Percentiles rank a stretch among this genome's conserved stretches.
Evolutionary conservation across 1,140 invertebrate species (phyloP).

Genomic region (Drosophila sulfurigaster): DNA sequence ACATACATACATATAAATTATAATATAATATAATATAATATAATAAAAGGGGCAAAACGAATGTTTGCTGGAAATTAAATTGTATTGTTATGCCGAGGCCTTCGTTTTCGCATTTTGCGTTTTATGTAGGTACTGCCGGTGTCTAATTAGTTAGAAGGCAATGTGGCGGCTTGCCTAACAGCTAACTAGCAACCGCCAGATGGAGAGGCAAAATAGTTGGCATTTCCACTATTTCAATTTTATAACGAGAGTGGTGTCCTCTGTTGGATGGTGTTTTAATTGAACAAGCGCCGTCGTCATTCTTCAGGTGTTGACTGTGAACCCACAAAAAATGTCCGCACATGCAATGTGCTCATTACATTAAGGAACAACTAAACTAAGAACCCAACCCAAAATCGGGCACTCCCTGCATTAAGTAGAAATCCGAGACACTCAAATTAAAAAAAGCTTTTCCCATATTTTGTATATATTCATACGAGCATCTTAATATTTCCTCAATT

Average conservation of each 20-base stretch:
- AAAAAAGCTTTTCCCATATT: conserved; percentile 78
- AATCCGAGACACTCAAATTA: conserved; percentile 61
- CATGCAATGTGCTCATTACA: conserved; percentile 80
- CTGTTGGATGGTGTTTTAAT: conserved; percentile 64
- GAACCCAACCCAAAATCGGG: conserved; percentile 22
- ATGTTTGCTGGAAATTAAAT: conserved; percentile 84
- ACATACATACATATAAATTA: conserved; percentile 27
- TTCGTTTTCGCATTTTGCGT: conserved; percentile 59
- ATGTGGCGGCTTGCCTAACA: conserved; percentile 12
- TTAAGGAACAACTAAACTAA: conserved; percentile 47
- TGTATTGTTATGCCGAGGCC: conserved; percentile 83
- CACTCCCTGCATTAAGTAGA: too few species aligned
- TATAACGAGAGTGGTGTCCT: conserved; percentile 42
- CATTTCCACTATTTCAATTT: conserved; percentile 56
- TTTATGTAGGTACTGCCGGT: conserved; percentile 53
- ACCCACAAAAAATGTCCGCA: conserved; percentile 50
- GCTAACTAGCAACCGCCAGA: conserved; percentile 36
- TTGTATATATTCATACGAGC: conserved; percentile 20
- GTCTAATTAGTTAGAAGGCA: conserved; percentile 74
- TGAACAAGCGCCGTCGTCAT: conserved; percentile 56
- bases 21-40: conserved; percentile 17
- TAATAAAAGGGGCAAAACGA: conserved; percentile 45
- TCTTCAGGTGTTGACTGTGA: conserved; percentile 72
- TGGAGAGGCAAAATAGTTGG: conserved; percentile 36
- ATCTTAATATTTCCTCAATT: conserved; percentile 57